Evolutionary conservation across 2,113 vertebrate genomes (phyloP).

Genomic region (Anseranas semipalmata): DNA sequence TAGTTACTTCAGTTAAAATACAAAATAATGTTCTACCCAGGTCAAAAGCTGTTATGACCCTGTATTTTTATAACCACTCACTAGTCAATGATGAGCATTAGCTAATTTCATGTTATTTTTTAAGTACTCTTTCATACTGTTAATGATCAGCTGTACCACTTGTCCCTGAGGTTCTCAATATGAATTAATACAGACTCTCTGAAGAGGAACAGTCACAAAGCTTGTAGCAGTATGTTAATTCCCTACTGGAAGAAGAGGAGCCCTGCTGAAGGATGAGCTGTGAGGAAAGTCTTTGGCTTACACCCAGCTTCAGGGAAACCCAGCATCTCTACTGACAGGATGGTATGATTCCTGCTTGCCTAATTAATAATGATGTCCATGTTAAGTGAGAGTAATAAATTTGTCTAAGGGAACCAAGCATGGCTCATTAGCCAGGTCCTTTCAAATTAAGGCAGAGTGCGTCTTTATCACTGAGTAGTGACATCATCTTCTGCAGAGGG

Average conservation of each 20-base stretch:
- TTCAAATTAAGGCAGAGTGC: conserved; percentile 46
- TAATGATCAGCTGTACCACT: not conserved
- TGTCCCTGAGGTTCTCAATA: not conserved
- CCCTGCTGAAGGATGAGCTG: not conserved
- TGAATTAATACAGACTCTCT: not conserved
- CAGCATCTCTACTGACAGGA: conserved; percentile 37
- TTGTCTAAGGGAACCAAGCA: conserved; percentile 33
- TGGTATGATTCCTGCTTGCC: conserved; percentile 21
- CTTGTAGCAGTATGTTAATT: not conserved
- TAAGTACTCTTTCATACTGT: not conserved
- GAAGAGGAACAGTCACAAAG: not conserved
- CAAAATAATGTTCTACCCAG: not conserved
- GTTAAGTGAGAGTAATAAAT: conserved; percentile 53
- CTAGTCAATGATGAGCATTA: not conserved
- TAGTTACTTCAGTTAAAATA: not conserved
- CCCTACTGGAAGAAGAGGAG: not conserved
- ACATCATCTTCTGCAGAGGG: not conserved
- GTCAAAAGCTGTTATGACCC: not conserved
- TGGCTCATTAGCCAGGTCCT: conserved; percentile 44
- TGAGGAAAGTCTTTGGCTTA: not conserved
- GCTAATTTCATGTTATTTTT: not conserved
- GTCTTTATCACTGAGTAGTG: not conserved
- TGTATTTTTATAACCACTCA: not conserved
- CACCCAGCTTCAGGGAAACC: not conserved
- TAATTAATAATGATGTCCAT: conserved; percentile 62